These are phyloP conservation scores for western clawed frog (Xenopus tropicalis) DNA, from an alignment of 2,113 vertebrate genomes.

Conservation along the genomic window UCB_Xtro_10.0 CM004444.2:131009501-131010000, in stretches of 20 bases:
- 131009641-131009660: constrained; percentile 87
- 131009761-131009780: constrained; percentile 93
- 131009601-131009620: constrained; percentile 98
- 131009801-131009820: constrained; percentile 91
- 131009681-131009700: constrained; percentile 93
- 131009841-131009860: constrained; percentile 93
- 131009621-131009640: constrained; percentile 90
- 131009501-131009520: constrained; percentile 93
- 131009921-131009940: constrained; percentile 95
- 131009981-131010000: constrained; percentile 96
- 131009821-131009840: constrained; percentile 89
- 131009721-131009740: constrained; percentile 97
- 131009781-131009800: constrained; percentile 93
- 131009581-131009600: constrained; percentile 95
- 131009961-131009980: constrained; percentile 98
- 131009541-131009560: constrained; percentile 92
- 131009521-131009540: constrained; percentile 82
- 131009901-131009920: constrained; percentile 91
- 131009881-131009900: constrained; percentile 97
- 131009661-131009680: constrained; percentile 90
- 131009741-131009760: constrained; percentile 91
- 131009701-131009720: constrained; percentile 88
- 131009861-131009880: constrained; percentile 90
- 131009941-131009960: constrained; percentile 97
- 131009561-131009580: constrained; percentile 88